Evolutionary conservation across 1,140 invertebrate species (phyloP).

Genomic region (Drosophila burlai): DNA sequence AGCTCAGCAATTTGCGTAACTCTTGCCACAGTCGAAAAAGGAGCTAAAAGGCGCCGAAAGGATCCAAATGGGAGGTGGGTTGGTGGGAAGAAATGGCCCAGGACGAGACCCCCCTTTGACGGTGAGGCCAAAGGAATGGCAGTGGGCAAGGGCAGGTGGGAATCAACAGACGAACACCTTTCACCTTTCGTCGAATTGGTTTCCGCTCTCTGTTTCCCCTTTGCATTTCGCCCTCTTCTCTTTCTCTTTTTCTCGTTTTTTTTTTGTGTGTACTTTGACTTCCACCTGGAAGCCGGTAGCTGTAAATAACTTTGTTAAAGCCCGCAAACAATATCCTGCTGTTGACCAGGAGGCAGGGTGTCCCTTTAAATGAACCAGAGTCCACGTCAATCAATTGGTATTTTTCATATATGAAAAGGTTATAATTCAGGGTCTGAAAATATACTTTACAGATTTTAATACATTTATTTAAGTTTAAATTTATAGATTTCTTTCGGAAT

Average conservation of each 20-base stretch:
- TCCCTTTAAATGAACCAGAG: constrained; percentile 5
- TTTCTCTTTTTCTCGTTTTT: not conserved
- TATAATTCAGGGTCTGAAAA: not conserved
- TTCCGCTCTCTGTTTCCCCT: constrained; percentile 21
- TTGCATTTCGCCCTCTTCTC: constrained; percentile 23
- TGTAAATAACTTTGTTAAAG: constrained; percentile 65
- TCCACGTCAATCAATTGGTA: not conserved
- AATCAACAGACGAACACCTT: constrained; percentile 70
- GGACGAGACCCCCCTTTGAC: not conserved
- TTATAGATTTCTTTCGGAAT: too few species aligned
- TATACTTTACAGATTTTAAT: not conserved
- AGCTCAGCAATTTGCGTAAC: constrained; percentile 81
- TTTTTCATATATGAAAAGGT: not conserved
- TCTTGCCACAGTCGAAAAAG: constrained; percentile 37
- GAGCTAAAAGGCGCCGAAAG: constrained; percentile 5
- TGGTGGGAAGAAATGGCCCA: constrained; percentile 12
- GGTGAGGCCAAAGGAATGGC: not conserved
- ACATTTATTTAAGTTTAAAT: not conserved
- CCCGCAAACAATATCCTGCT: constrained; percentile 38
- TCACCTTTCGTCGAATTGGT: constrained; percentile 65
- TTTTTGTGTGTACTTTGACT: constrained; percentile 30
- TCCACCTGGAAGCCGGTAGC: constrained; percentile 44
- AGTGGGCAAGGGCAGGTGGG: constrained; percentile 4
- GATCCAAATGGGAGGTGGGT: not conserved
- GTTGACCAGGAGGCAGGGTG: constrained; percentile 25